Conservation (phyloP, 1,140 invertebrate species). For the Drosophila arawakana region DNA sequence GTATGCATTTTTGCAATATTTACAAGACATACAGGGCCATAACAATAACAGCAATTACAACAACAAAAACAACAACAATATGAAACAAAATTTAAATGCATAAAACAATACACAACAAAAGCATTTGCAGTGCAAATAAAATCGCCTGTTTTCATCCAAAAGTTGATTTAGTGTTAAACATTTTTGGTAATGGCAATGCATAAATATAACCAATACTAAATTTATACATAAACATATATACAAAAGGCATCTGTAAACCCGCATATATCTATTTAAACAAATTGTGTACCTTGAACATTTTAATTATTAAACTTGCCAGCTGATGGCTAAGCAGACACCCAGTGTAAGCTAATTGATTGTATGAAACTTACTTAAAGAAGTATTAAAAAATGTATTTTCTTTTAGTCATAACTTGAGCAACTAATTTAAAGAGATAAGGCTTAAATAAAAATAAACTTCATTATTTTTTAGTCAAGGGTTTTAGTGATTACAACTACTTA, state of each 20-base stretch:
- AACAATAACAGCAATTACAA: conserved; percentile 2
- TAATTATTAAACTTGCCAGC: too few species aligned
- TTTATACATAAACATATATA: conserved; percentile 1
- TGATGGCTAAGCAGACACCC: too few species aligned
- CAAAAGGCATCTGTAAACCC: not conserved
- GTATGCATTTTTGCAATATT: conserved; percentile 37
- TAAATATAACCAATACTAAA: conserved; percentile 16
- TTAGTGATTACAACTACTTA: too few species aligned
- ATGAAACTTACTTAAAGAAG: too few species aligned
- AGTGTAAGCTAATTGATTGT: too few species aligned
- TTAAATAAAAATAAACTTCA: too few species aligned
- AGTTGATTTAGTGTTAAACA: conserved; percentile 20
- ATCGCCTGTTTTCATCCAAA: conserved; percentile 8
- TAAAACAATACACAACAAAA: conserved; percentile 10
- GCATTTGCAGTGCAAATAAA: conserved; percentile 11
- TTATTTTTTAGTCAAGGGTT: too few species aligned
- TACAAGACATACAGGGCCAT: conserved; percentile 19
- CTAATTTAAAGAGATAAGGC: too few species aligned
- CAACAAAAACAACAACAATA: conserved; percentile 1
- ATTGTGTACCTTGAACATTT: too few species aligned
- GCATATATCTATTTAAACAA: not conserved
- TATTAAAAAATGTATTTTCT: too few species aligned
- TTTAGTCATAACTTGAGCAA: too few species aligned
- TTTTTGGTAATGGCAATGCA: conserved; percentile 21
- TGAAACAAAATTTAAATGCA: conserved; percentile 5